Percentiles rank a stretch among this genome's conserved stretches.
Evolutionary conservation across 2,797 vertebrate genomes (phyloP).

Genomic region (Silurus lanzhouensis): DNA sequence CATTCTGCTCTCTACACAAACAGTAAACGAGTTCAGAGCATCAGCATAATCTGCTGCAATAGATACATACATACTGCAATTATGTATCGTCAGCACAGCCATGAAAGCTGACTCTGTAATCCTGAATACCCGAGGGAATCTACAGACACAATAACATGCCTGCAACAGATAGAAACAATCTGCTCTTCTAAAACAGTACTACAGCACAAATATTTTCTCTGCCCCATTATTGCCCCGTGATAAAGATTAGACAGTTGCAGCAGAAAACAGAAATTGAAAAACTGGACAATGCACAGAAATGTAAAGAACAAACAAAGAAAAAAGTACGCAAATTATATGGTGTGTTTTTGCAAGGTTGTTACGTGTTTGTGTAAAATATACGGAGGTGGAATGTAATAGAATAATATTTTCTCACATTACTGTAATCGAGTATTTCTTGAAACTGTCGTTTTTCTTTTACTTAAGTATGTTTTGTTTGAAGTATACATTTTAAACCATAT

Average conservation of each 20-base stretch:
- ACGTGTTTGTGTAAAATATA: no score
- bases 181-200: background rate
- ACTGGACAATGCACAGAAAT: background rate
- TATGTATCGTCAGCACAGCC: conserved; percentile 24
- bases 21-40: conserved; percentile 4
- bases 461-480: no score
- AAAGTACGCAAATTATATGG: no score
- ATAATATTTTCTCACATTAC: no score
- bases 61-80: conserved; percentile 5
- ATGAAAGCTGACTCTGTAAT: conserved; percentile 10
- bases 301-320: background rate
- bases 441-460: no score
- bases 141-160: conserved; percentile 23
- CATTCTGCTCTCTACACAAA: conserved; percentile 8
- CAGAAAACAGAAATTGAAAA: background rate
- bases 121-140: conserved; percentile 7
- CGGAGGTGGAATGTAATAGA: no score
- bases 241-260: background rate
- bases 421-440: no score
- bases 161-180: conserved; percentile 15
- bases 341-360: no score
- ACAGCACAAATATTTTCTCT: background rate
- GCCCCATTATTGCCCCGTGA: background rate
- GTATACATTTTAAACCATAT: no score
- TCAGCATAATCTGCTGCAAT: conserved; percentile 25